A percentile compares a stretch with the other conserved stretches of the same genome.
phyloP scores from a whole-genome alignment of 2,888 invertebrate genomes.

The Sipha maydis region DNA sequence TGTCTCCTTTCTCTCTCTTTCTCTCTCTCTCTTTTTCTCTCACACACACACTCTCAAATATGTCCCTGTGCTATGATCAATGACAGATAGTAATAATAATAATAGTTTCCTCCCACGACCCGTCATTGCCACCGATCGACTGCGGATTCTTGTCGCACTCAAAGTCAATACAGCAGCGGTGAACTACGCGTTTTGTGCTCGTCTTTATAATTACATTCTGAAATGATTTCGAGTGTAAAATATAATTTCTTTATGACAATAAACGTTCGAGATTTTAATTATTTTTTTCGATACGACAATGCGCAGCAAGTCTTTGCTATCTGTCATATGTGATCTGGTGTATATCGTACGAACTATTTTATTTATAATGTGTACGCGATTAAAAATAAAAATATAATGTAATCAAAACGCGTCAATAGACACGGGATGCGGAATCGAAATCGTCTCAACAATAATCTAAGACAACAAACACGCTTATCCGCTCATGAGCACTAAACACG shows the following conservation, averaged over 20 bases:
- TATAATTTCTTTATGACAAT: slow-evolving; percentile 32
- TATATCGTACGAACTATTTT: no score
- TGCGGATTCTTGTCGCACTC: background rate
- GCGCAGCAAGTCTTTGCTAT: no score
- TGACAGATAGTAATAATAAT: background rate
- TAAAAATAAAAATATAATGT: slow-evolving; percentile 14
- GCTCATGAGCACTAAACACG: background rate
- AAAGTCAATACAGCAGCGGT: background rate
- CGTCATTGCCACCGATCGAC: background rate
- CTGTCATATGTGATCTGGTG: no score
- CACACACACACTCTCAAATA: background rate
- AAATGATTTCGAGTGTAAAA: slow-evolving; percentile 45
- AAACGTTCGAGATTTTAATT: slow-evolving; percentile 18
- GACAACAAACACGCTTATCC: background rate
- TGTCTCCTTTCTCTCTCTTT: background rate
- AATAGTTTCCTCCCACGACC: background rate
- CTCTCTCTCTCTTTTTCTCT: no score
- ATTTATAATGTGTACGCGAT: background rate
- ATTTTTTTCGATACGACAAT: background rate
- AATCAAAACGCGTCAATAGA: background rate
- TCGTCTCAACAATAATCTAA: background rate
- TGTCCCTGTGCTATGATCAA: background rate
- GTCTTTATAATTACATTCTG: slow-evolving; percentile 20
- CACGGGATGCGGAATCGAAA: background rate
- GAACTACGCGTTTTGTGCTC: background rate